Percentiles rank a stretch among this genome's conserved stretches.
Conservation (phyloP, 2,888 invertebrate genomes). For the Hypolimnas misippus region DNA sequence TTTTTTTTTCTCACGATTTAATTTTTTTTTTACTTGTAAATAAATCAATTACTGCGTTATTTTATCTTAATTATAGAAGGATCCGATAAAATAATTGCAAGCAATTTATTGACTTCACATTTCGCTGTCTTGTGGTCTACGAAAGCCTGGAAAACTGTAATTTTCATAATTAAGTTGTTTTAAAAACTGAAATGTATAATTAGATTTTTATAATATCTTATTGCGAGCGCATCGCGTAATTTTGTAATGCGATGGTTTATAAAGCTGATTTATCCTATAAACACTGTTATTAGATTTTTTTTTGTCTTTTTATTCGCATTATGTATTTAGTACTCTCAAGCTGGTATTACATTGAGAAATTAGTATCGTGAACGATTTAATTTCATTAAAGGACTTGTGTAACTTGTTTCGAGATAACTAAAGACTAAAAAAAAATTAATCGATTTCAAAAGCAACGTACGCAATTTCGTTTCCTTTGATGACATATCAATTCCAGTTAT, state of each 20-base stretch:
- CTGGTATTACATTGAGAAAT: too few relatives aligned
- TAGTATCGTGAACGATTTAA: too few relatives aligned
- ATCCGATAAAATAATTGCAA: conserved; percentile 1
- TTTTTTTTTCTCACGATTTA: conserved; percentile 17
- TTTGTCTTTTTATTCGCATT: too few relatives aligned
- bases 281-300: too few relatives aligned
- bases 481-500: too few relatives aligned
- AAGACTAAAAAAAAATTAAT: too few relatives aligned
- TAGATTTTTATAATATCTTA: conserved; percentile 3
- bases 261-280: too few relatives aligned
- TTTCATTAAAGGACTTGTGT: too few relatives aligned
- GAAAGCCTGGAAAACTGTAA: conserved; percentile 1
- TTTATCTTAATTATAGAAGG: conserved; percentile 20
- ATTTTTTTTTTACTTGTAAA: conserved; percentile 9
- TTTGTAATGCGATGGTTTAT: neutral
- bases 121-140: conserved; percentile 3
- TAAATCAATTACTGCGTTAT: conserved; percentile 25
- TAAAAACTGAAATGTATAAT: neutral
- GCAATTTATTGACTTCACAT: neutral
- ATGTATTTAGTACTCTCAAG: too few relatives aligned
- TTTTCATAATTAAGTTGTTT: conserved; percentile 9
- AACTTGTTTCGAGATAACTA: too few relatives aligned
- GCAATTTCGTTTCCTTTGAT: too few relatives aligned
- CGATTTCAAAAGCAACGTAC: too few relatives aligned
- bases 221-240: neutral